Evolutionary conservation across 2,113 vertebrate genomes (phyloP), one percentile per base, ranked within the genome.

Genomic region (Anthoscopus minutus): DNA sequence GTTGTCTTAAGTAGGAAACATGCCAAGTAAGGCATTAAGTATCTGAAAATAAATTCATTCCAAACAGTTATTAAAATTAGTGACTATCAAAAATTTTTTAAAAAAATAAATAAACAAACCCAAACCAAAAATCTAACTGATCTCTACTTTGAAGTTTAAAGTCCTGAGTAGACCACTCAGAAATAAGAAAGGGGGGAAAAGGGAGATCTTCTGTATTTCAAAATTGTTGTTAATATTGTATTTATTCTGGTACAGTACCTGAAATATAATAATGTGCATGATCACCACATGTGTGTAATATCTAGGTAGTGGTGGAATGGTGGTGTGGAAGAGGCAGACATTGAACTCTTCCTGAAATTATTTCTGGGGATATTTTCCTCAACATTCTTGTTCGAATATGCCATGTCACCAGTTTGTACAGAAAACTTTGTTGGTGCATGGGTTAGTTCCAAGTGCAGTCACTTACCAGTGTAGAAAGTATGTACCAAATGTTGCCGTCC

Each of bases 401-500:
- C 42, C n/a, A 11, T 3, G 10, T 45, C 13, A 81, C 6, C 33
- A 80, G 50, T 25, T 35, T 66, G 28, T 15, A 50, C 25, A 67
- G 48, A 80, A 60, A 79, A 60, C 57, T 57, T 84, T 27, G 24
- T 19, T 72, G 2, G 1, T 62, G 45, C 48, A 31, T 14, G 60
- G 45, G 17, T 57, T 56, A 67, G 24, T 69, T 83, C 54, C 61
- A 38, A 19, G 27, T 8, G 2, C 14, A 58, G 70, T 53, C 61
- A 54, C 28, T 77, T 22, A 25, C 0, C 0, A 0, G 27, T 21
- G 27, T 10, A 80, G 18, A 64, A 83, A 65, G 22, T 17, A 15
- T 1, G 3, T 77, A 57, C 17, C 30, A 87, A 62, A 61, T 8
- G 35, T n/a, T 37, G 61, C 25, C 7, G 2, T 48, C 61, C 57